Percentiles rank a stretch among this genome's conserved stretches.
Evolutionary conservation across 1,140 invertebrate genomes (phyloP).

Genomic region (Lepidotrigona ventralis): DNA sequence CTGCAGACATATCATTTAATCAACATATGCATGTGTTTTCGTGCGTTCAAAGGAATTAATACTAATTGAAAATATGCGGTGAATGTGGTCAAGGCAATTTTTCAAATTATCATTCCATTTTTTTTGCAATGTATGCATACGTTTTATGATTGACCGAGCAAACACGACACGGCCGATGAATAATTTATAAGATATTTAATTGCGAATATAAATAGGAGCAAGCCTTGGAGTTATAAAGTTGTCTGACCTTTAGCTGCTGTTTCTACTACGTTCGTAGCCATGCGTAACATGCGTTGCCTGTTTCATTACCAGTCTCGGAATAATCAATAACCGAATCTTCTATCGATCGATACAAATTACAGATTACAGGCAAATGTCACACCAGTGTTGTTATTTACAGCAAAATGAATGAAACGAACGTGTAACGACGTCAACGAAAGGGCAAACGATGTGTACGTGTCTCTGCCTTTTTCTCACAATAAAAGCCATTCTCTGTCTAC

Average conservation of each 20-base stretch:
- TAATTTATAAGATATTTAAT: constrained; percentile 31
- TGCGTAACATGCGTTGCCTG: not conserved
- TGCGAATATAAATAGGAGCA: constrained; percentile 1
- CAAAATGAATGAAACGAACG: not conserved
- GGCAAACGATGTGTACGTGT: too few relatives aligned
- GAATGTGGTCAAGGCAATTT: not conserved
- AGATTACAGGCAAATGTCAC: not conserved
- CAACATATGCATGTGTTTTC: not conserved
- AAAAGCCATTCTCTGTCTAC: not conserved
- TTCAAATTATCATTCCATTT: not conserved
- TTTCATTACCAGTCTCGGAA: not conserved
- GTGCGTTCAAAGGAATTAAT: not conserved
- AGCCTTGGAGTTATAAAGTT: not conserved
- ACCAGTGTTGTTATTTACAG: too few relatives aligned
- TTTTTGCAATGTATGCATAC: not conserved
- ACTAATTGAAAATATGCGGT: not conserved
- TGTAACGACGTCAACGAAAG: not conserved
- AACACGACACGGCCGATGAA: not conserved
- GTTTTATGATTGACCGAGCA: not conserved
- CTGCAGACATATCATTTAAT: not conserved
- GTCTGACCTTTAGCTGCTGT: constrained; percentile 9
- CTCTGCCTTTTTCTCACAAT: too few relatives aligned
- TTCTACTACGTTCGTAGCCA: constrained; percentile 1
- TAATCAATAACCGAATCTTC: not conserved
- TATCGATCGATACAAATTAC: not conserved